Conservation (phyloP, 2,888 invertebrate species). For the Slavum lentiscoides region DNA sequence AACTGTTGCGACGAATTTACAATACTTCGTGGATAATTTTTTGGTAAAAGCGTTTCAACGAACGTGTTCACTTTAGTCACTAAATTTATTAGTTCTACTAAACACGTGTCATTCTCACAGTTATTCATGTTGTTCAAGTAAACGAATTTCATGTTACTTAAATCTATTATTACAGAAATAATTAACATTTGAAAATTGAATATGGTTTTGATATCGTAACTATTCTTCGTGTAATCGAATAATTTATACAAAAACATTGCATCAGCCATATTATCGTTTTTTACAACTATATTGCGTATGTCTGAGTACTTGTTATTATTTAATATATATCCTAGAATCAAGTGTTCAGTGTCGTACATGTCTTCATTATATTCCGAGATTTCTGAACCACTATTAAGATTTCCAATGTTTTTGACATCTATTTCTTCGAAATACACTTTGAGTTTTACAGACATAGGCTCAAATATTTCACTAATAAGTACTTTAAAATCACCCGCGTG, state of each 20-base stretch:
- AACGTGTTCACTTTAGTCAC: neutral
- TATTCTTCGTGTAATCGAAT: no score
- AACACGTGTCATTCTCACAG: neutral
- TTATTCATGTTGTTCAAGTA: neutral
- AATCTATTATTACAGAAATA: neutral
- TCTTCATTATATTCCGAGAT: neutral
- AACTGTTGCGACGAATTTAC: neutral
- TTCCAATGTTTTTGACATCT: neutral
- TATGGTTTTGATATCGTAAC: neutral
- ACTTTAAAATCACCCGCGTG: neutral
- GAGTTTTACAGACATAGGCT: neutral
- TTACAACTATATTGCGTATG: neutral
- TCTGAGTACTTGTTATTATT: neutral
- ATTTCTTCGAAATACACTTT: neutral
- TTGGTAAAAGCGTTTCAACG: neutral
- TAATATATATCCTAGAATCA: neutral
- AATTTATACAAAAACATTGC: neutral
- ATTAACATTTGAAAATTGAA: conserved; percentile 5
- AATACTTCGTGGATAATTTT: neutral
- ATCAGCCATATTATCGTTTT: neutral
- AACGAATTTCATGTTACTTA: neutral
- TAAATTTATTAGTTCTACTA: neutral
- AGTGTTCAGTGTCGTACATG: neutral
- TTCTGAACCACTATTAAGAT: neutral
- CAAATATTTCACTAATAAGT: neutral